Base-by-base conservation (phyloP, 2,113 vertebrate species). In the Calidris pugnax region DNA sequence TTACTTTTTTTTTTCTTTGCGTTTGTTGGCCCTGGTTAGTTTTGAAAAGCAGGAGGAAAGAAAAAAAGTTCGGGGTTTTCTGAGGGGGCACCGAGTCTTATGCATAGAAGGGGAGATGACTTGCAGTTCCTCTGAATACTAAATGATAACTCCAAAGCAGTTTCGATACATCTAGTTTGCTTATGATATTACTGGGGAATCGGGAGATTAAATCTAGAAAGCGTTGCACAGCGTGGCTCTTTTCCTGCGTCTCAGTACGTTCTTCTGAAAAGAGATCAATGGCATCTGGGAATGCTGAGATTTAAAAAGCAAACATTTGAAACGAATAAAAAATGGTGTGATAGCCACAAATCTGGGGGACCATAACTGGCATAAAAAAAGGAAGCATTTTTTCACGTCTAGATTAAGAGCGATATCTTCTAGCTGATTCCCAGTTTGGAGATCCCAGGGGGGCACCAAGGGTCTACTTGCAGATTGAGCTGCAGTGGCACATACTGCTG, bases 1-100 rank as follows among this genome's bases (percentile, higher is more conserved):
- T 95, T 84, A 47, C 60, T 72, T 60, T 73, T 84, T 94, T 51
- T 60, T 4, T 55, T 53, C 60, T 90, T 95, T 96, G 87, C 95
- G 41, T 97, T 95, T 89, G 73, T 95, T 97, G 94, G 96, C 95
- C 91, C 50, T 81, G 48, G 75, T 78, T 95, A 89, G 79, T 93
- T 93, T 91, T 93, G 86, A 95, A 93, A 95, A 96, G 71, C 16
- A 3, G 66, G 55, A 94, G 85, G 67, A 94, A 93, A 87, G 86
- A 96, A 93, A 95, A 77, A 71, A 89, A 89, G 26, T 85, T 89
- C 62, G 79, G 79, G 35, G 24, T 75, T 94, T 97, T 95, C 53
- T 64, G 74, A 93, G 57, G 48, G 35, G 72, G 35, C 27, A 63
- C 76, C 75, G 95, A 90, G 75, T 90, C 57, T 71, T 86, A 81